Conservation (phyloP, 2,888 invertebrate genomes). For the Lithophane leautieri region DNA sequence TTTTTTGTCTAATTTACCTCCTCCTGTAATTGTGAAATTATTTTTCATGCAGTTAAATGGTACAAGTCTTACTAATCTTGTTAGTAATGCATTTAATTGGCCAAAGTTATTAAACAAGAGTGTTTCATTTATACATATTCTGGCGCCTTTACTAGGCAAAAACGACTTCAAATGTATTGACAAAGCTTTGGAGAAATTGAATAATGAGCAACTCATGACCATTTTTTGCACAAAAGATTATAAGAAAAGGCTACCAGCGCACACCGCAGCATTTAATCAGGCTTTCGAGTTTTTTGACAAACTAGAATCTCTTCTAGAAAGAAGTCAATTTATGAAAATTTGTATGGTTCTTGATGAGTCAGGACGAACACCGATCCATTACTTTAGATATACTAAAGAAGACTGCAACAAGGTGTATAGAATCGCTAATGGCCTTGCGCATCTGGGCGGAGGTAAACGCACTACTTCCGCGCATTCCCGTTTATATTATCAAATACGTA, state of each 20-base stretch:
- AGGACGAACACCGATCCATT: conserved; percentile 31
- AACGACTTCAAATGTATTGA: conserved; percentile 6
- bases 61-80: too few relatives aligned
- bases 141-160: neutral
- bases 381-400: conserved; percentile 8
- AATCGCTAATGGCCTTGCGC: too few relatives aligned
- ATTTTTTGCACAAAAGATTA: conserved; percentile 24
- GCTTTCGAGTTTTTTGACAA: conserved; percentile 35
- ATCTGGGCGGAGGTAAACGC: too few relatives aligned
- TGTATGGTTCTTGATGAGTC: conserved; percentile 17
- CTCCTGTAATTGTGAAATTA: conserved; percentile 1
- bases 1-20: conserved; percentile 8
- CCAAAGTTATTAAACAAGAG: too few relatives aligned
- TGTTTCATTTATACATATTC: neutral
- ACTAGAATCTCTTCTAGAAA: conserved; percentile 26
- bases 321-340: conserved; percentile 19
- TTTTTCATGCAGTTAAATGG: neutral
- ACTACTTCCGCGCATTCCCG: too few relatives aligned
- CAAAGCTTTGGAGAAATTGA: conserved; percentile 13
- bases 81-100: too few relatives aligned
- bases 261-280: neutral
- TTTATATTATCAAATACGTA: too few relatives aligned
- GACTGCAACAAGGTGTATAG: too few relatives aligned
- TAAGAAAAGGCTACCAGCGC: conserved; percentile 1
- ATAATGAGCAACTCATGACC: neutral